Evolutionary conservation across 1,140 invertebrate species (phyloP), one percentile per base, ranked within the genome.

Genomic region (Tenebrio molitor): DNA sequence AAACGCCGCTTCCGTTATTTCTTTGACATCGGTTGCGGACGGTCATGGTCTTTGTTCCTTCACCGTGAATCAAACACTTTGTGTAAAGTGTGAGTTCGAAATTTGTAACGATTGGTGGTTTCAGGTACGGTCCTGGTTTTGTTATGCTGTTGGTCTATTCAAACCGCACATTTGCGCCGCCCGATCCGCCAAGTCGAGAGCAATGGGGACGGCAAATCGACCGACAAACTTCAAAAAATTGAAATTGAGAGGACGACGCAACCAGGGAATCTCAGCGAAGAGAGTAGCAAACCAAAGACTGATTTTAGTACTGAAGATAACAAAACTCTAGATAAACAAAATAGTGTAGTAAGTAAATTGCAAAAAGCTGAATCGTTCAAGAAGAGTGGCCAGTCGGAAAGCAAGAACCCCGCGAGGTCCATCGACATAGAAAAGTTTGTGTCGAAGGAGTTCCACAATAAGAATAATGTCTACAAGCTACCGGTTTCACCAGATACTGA

Each of bases 351-450:
- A 50, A 33, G 5, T 7, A 72, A 76, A 39, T 41, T 64, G 5
- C 68, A 69, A 34, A 58, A 69, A 53, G 23, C 65, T 6, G 66
- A 70, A 42, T 44, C 25, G 1, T 68, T 23, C 25, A 65, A 17
- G 15, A 73, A 6, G 15, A 44, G 19, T 58, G 6, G 8, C 62
- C 15, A 16, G 34, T 0, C 64, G 42, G 34, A 44, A 71, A 50
- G 69, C 25, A 76, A 29, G 73, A 66, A 42, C 66, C 46, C 15
- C 73, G 79, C 73, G 75, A 77, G 21, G 67, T 80, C 63, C 72
- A 62, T 81, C 21, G 75, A 80, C 63, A 72, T 78, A n/a, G 73
- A 74, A 33, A 82, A 79, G 69, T 79, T 77, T 50, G 72, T 70
- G 8, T 77, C 81, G 5, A 58, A 76, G 16, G 79, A 80, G 25